Percentiles rank a stretch among this genome's conserved stretches.
Evolutionary conservation across 2,888 invertebrate species (phyloP).

Genomic region (Lacanobia oleracea): DNA sequence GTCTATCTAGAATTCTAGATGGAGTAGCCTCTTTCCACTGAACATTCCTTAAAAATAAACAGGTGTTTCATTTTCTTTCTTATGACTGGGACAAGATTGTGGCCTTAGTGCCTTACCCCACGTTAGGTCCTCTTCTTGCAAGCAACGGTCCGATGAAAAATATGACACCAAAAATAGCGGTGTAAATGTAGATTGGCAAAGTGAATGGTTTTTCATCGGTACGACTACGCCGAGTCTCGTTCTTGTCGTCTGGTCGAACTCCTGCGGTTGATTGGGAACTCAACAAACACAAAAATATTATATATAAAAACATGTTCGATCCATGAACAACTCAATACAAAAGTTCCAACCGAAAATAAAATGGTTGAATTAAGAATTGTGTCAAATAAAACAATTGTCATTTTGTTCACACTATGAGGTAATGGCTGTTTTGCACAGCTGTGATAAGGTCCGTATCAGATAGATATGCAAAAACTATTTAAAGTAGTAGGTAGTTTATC

Average conservation of each 20-base stretch:
- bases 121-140: conserved; percentile 70
- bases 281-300: background rate
- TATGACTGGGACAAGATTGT: background rate
- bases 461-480: too few species aligned
- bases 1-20: too few species aligned
- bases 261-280: too few species aligned
- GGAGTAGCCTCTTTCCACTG: too few species aligned
- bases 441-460: conserved; percentile 9
- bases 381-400: conserved; percentile 3
- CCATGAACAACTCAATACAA: background rate
- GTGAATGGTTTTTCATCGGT: background rate
- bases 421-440: background rate
- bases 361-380: background rate
- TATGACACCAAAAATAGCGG: conserved; percentile 69
- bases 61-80: too few species aligned
- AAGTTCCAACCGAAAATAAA: background rate
- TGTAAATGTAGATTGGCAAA: conserved; percentile 51
- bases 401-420: background rate
- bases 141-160: conserved; percentile 74
- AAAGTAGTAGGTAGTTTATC: too few species aligned
- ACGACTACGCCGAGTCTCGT: too few species aligned
- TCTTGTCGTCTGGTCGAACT: too few species aligned
- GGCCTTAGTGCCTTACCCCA: conserved; percentile 69
- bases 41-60: too few species aligned
- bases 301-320: background rate